These are phyloP conservation scores for Halcyon smyrnensis DNA, from an alignment of 2,797 vertebrate genomes.

Conservation along the genomic window DNA sequence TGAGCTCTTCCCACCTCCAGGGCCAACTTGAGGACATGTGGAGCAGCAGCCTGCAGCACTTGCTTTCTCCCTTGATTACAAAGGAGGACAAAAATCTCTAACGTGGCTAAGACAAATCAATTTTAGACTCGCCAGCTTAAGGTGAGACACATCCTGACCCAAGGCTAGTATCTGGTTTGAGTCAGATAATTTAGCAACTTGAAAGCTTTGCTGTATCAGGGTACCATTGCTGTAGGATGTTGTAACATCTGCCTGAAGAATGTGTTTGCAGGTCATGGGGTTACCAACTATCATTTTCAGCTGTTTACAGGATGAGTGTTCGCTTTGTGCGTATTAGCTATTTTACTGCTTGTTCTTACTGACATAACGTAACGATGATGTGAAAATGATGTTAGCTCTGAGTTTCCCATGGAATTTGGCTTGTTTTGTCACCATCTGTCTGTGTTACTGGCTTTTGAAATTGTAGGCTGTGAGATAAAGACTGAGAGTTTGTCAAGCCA, in stretches of 20 bases:
- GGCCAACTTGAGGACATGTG: rapidly evolving
- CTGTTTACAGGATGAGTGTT: background rate
- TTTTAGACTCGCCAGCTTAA: background rate
- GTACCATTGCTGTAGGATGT: background rate
- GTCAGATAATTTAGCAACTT: rapidly evolving
- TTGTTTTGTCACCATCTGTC: constrained; percentile 32
- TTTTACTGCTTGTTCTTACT: background rate
- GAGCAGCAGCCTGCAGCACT: no score
- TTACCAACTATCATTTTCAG: background rate
- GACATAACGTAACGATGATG: background rate
- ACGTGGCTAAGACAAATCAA: rapidly evolving
- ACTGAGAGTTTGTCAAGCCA: background rate
- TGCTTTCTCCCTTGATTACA: background rate
- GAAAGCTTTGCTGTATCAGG: background rate
- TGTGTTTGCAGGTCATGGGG: background rate
- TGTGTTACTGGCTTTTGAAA: background rate
- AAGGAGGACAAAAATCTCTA: background rate
- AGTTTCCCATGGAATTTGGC: background rate
- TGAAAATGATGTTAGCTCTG: background rate
- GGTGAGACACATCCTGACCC: background rate
- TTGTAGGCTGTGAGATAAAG: background rate
- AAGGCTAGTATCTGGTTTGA: background rate
- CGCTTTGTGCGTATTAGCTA: background rate
- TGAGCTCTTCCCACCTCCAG: rapidly evolving
- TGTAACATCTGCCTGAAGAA: background rate